These are phyloP conservation scores for Ryuthela nishihirai DNA, from an alignment of 2,888 invertebrate genomes.

Conservation along the genomic window DNA sequence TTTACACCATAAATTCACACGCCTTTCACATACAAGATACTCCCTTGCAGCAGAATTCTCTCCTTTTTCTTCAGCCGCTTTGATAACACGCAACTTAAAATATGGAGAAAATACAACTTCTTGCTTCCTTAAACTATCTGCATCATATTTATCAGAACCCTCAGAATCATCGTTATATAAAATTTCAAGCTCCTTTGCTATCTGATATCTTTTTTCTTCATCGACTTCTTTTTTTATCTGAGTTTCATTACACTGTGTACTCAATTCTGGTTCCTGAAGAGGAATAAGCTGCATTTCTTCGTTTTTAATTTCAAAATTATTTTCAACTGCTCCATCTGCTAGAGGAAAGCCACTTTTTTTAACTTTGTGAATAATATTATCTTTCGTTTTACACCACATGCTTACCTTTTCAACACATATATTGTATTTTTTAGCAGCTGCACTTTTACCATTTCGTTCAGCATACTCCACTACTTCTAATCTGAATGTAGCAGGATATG, in stretches of 20 bases:
- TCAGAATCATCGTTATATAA: slow-evolving; percentile 31
- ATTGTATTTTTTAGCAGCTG: slow-evolving; percentile 33
- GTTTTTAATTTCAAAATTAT: slow-evolving; percentile 11
- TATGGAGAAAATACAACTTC: slow-evolving; percentile 22
- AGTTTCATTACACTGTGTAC: slow-evolving; percentile 5
- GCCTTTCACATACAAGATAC: slow-evolving; percentile 26
- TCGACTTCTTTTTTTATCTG: slow-evolving; percentile 4
- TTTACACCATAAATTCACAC: slow-evolving; percentile 24
- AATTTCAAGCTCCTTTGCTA: slow-evolving; percentile 30
- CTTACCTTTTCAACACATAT: slow-evolving; percentile 33
- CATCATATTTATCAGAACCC: slow-evolving; percentile 7
- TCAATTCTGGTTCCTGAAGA: slow-evolving; percentile 15
- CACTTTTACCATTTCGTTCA: slow-evolving; percentile 26
- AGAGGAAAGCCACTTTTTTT: slow-evolving; percentile 24
- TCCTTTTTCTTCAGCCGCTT: slow-evolving; percentile 14
- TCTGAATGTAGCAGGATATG: slow-evolving; percentile 33
- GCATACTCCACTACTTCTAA: slow-evolving; percentile 34
- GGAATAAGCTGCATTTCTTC: slow-evolving; percentile 15
- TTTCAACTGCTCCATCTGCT: slow-evolving; percentile 18
- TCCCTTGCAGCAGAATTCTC: slow-evolving; percentile 25
- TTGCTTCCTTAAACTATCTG: slow-evolving; percentile 4
- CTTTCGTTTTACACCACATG: slow-evolving; percentile 37
- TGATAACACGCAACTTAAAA: slow-evolving; percentile 15
- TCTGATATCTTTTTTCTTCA: slow-evolving; percentile 14
- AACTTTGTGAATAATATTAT: slow-evolving; percentile 34